Evolutionary conservation across 2,888 invertebrate species (phyloP), one percentile per base, ranked within the genome.

Genomic region (Reticulitermes lucifugus): DNA sequence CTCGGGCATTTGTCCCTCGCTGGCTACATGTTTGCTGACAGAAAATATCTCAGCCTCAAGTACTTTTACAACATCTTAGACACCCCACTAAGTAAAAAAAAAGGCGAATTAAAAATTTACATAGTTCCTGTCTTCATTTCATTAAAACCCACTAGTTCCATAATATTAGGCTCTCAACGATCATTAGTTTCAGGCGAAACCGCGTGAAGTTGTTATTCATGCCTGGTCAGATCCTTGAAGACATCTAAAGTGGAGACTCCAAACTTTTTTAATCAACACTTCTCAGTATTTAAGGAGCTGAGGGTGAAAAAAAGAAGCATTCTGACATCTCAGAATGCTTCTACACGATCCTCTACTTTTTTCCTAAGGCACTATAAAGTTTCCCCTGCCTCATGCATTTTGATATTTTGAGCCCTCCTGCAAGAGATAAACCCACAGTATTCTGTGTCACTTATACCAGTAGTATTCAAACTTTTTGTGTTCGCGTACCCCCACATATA

Each of bases 261-360:
- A 65, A 81, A 81, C 60, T 70, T 81, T 81, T 81, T 81, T 81
- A 81, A 81, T 81, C 81, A 81, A 81, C 81, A 81, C 70, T 81
- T 81, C 65, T 70, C 41, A 22, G 43, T 21, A 43, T 43, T n/a
- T 22, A 35, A 51, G 6, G 77, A 18, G 4, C 41, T 73, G 73
- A 41, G 29, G 3, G 73, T 29, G 73, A 21, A 4, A 41, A 41
- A 73, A 73, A 73, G 29, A 73, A 41, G 12, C 2, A n/a, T 73
- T 73, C 14, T 73, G 18, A 21, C 41, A 41, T 73, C 41, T 25
- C 25, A 41, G 29, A 25, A 41, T 22, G 41, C 73, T 73, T 41
- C 73, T 10, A n/a, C 22, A 7, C 41, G 7, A 1, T 46, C 12
- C 14, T 25, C 46, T 46, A 1, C 18, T 46, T n/a, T n/a, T 46